Evolutionary conservation across 2,113 vertebrate genomes (phyloP).

Genomic region (Clarias gariepinus): DNA sequence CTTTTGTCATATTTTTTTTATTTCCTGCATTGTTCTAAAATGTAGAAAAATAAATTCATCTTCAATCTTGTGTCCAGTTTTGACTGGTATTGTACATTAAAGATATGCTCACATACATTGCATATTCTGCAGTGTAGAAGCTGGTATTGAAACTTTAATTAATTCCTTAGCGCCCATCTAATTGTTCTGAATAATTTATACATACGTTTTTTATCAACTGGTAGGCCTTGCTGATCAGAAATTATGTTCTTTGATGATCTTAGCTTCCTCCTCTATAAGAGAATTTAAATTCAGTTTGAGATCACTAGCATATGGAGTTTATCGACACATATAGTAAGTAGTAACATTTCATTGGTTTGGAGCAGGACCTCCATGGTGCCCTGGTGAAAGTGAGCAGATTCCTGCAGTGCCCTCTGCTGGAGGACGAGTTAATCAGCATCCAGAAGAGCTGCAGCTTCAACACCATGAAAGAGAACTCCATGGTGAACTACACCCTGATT

Average conservation of each 20-base stretch:
- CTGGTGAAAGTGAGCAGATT: slow-evolving; percentile 71
- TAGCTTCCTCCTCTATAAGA: neutral
- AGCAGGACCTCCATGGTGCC: slow-evolving; percentile 70
- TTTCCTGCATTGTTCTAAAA: too few species aligned
- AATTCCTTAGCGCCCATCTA: neutral
- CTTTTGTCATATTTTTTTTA: neutral
- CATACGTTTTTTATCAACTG: neutral
- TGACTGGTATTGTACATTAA: too few species aligned
- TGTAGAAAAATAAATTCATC: too few species aligned
- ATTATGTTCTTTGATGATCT: neutral
- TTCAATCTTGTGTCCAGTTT: too few species aligned
- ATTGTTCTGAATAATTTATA: neutral
- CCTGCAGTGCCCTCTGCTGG: slow-evolving; percentile 68
- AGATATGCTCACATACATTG: neutral
- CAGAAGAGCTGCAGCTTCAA: slow-evolving; percentile 76
- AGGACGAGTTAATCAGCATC: slow-evolving; percentile 63
- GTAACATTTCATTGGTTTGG: neutral
- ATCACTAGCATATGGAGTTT: neutral
- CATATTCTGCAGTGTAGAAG: neutral
- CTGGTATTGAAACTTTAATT: neutral
- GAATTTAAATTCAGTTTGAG: neutral
- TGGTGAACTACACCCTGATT: slow-evolving; percentile 79
- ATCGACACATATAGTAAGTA: neutral
- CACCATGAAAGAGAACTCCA: slow-evolving; percentile 79
- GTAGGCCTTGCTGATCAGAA: neutral